Base-by-base conservation (phyloP, 2,888 invertebrate genomes). In the Clostera curtula region DNA sequence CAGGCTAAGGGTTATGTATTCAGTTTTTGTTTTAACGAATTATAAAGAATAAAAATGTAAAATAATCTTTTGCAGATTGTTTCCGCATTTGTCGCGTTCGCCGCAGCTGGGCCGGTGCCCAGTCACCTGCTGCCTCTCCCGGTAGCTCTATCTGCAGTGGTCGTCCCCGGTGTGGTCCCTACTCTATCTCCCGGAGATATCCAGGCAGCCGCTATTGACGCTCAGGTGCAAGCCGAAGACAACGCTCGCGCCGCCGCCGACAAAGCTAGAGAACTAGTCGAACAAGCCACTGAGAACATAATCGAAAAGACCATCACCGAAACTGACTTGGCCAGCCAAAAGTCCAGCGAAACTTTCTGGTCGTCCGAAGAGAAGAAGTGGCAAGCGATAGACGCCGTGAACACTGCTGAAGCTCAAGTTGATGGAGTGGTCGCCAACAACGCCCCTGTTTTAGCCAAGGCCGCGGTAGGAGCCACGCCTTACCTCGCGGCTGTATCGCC, bases 171-270 rank as follows among this genome's bases (percentile, higher is more conserved):
- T 1, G 43, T 50, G 8, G 12, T 59, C 2, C 69, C 72, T 1
- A 62, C 75, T 2, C 47, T 79, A 10, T 59, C 68, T 0, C 50
- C 76, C 2, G 82, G 75, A 3, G 82, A 83, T 44, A 35, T 77
- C 4, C 72, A 82, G 34, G 82, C 73, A 1, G 82, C 80, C 1
- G 66, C 56, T 17, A 82, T 80, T 12, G 58, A 76, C 33, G 69
- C 73, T 5, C 66, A 73, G 42, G 67, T 69, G 3, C 40, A 56
- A 16, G 57, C 52, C 1, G 57, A 55, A 3, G 79, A 83, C 28
- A 47, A 56, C 1, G 56, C 68, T 2, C 57, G 60, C 33, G 58
- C 60, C 0, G 47, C 61, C 0, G 59, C 39, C 1, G 79, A 80
- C 43, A 56, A 66, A 32, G 65, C 67, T 0, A 46, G 63, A 15